Evolutionary conservation across 2,888 invertebrate genomes (phyloP), one percentile per base, ranked within the genome.

Genomic region (Leucophenga maculata): DNA sequence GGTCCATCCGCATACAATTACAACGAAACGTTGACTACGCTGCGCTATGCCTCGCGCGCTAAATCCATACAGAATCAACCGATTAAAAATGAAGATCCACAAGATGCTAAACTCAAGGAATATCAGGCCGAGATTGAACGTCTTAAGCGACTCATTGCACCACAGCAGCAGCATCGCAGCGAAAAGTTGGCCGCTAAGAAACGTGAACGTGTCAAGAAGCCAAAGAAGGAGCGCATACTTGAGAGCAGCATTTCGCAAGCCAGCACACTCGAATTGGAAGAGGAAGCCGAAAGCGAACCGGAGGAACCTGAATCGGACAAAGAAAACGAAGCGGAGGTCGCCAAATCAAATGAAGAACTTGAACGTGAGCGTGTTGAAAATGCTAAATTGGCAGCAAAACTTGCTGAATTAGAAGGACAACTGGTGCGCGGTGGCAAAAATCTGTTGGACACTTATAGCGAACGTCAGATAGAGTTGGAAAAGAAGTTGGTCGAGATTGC

Each of bases 61-160:
- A 99, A 99, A 90, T 97, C 97, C 78, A 99, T 99, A 82, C 98
- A 98, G 91, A 99, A 99, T 90, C 96, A 97, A 89, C 99, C 99
- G 20, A 94, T 96, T 77, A 96, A 99, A 85, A 99, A 99, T 89
- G 99, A 99, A 89, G 99, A 99, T 91, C 98, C 99, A 48, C 99
- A 99, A 89, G 99, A 99, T 89, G 98, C 99, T 22, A 92, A 99
- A 85, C 90, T 98, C 68, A 92, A 98, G 84, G 96, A 98, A 87
- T 97, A 98, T 89, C 98, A 99, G 88, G 94, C 95, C 75, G 97
- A 98, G 90, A 97, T 98, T 86, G 94, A 94, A 82, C 90, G 95
- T 9, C 90, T 94, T 75, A 90, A 91, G 71, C 82, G 87, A 8
- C 77, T 85, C 48, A 89, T 89, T 65, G 86, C 86, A 0, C 88